Percentiles rank a stretch among this genome's conserved stretches.
These are phyloP conservation scores for Eupithecia abbreviata DNA, from an alignment of 2,888 invertebrate species.

Conservation along the genomic window DNA sequence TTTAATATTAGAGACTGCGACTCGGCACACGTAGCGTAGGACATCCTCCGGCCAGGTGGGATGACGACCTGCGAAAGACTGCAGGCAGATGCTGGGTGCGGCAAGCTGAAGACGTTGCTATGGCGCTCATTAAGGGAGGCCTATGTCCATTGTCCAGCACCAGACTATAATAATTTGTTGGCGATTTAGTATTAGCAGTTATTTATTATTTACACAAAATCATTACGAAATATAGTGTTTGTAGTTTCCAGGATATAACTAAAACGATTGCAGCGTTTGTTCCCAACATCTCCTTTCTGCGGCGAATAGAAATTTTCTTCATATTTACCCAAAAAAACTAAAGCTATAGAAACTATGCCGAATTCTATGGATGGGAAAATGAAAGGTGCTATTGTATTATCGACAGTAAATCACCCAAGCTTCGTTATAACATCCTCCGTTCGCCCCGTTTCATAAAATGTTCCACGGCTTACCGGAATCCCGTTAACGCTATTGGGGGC, in stretches of 20 bases:
- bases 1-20: too few species aligned
- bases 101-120: too few species aligned
- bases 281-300: background rate
- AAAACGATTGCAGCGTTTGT: background rate
- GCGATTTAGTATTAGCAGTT: too few species aligned
- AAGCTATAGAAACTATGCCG: slow-evolving; percentile 7
- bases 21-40: too few species aligned
- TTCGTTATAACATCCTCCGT: slow-evolving; percentile 23
- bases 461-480: slow-evolving; percentile 55
- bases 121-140: too few species aligned
- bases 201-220: too few species aligned
- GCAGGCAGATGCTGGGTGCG: too few species aligned
- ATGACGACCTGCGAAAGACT: too few species aligned
- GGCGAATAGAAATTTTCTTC: background rate
- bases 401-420: slow-evolving; percentile 18
- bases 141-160: too few species aligned
- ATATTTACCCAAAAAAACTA: background rate
- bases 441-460: slow-evolving; percentile 42
- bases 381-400: slow-evolving; percentile 15
- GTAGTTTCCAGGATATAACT: background rate
- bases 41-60: too few species aligned
- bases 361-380: slow-evolving; percentile 7
- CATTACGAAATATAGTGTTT: too few species aligned
- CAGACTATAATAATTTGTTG: too few species aligned
- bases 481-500: slow-evolving; percentile 71